Evolutionary conservation across 2,888 invertebrate species (phyloP).

Genomic region (Mayetiola destructor): DNA sequence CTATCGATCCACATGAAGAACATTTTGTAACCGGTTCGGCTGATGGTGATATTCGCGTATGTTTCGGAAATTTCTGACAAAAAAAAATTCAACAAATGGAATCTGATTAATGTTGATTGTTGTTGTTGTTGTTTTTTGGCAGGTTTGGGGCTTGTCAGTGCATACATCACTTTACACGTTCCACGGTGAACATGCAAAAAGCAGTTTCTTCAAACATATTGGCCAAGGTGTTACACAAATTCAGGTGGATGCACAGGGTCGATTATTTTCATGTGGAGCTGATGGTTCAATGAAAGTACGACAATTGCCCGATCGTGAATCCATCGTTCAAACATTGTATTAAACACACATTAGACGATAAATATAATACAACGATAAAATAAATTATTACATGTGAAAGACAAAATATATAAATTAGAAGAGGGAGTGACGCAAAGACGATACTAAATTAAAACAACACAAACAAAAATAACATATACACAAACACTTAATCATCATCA

Average conservation of each 20-base stretch:
- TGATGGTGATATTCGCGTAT: conserved; percentile 82
- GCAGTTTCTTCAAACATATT: conserved; percentile 94
- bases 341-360: conserved; percentile 38
- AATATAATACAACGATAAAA: background rate
- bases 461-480: background rate
- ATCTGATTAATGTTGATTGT: background rate
- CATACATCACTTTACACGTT: conserved; percentile 78
- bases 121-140: background rate
- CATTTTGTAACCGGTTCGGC: conserved; percentile 91
- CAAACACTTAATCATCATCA: conserved; percentile 8
- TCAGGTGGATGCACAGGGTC: conserved; percentile 73
- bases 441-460: background rate
- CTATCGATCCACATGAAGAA: conserved; percentile 88
- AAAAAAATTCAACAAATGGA: background rate
- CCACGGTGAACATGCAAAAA: conserved; percentile 86
- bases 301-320: conserved; percentile 70
- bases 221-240: conserved; percentile 94
- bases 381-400: background rate
- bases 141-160: conserved; percentile 88
- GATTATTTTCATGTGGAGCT: conserved; percentile 95
- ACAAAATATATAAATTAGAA: background rate
- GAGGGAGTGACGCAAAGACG: background rate
- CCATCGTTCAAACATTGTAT: conserved; percentile 42
- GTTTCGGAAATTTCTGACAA: background rate
- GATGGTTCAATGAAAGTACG: conserved; percentile 98